Base-by-base conservation (phyloP, 2,888 invertebrate genomes). In the Hermaeophaga mercurialis region DNA sequence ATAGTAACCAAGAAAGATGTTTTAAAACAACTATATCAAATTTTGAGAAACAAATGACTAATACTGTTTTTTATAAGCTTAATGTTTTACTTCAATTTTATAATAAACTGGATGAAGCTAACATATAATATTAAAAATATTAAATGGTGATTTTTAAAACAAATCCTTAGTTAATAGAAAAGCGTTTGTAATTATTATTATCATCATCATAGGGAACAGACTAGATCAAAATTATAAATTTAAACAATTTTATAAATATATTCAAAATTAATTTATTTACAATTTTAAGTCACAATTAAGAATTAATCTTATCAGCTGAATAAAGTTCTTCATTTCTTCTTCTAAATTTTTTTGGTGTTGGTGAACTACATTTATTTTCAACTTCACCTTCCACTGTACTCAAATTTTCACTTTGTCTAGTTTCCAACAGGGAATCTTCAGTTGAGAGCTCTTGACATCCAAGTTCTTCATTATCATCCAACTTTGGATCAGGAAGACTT, bases 271-370 rank as follows among this genome's bases (percentile, higher is more conserved):
- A 34, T 8, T 34, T 11, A 11, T 7, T 34, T 34, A 15, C 3
- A 22, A 22, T 18, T 22, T 15, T 6, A 34, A 34, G n/a, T 12
- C 2, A 36, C 15, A 36, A 39, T 14, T 39, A 39, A 7, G 19
- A 19, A 18, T 19, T 38, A 7, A 22, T 12, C 11, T 49, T 11
- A 36, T 56, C 56, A 61, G 39, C 63, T 39, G 59, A 52, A 68
- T 80, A 80, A 28, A 80, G 67, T 50, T 70, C 70, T 44, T 74
- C 74, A 70, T 80, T 80, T 59, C 80, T 70, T 53, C 80, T 68
- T 65, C 78, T 79, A 54, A 80, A 77, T 61, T 77, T 78, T 67
- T 78, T 79, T 7, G 56, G 59, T 33, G 54, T 63, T 31, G 68
- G 63, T 24, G 64, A 62, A 31, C 47, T 41, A 12, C 12, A 28